Percentiles rank a stretch among this genome's conserved stretches.
phyloP scores from a whole-genome alignment of 1,140 invertebrate species.

The Formica exsecta region DNA sequence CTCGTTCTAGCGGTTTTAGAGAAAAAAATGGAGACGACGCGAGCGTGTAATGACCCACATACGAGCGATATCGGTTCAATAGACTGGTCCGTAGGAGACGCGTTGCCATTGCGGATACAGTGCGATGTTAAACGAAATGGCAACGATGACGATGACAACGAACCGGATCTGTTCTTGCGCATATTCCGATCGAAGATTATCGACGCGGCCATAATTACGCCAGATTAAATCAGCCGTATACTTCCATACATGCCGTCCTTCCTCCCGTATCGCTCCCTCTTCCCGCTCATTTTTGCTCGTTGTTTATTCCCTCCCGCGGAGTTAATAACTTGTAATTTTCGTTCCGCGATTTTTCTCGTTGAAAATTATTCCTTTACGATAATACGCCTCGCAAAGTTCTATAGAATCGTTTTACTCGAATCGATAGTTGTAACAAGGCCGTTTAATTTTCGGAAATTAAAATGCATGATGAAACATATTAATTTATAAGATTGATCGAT shows the following conservation, averaged over 20 bases:
- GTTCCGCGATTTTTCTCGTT: slow-evolving; percentile 1
- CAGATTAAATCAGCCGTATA: slow-evolving; percentile 40
- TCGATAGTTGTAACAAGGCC: not conserved
- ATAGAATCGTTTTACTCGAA: not conserved
- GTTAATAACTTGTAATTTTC: not conserved
- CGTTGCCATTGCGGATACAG: not conserved
- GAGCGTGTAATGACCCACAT: slow-evolving; percentile 9
- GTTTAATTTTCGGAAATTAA: not conserved
- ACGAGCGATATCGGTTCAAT: slow-evolving; percentile 3
- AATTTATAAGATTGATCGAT: not conserved
- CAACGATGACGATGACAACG: not conserved
- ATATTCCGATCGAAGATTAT: slow-evolving; percentile 57
- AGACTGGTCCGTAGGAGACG: not conserved
- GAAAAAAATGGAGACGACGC: not conserved
- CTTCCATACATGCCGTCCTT: not conserved
- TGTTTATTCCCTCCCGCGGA: not conserved
- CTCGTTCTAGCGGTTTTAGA: slow-evolving; percentile 1
- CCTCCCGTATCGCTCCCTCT: not conserved
- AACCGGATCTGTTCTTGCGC: not conserved
- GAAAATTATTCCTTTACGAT: slow-evolving; percentile 26
- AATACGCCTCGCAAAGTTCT: not conserved
- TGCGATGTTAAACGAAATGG: slow-evolving; percentile 2
- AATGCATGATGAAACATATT: not conserved
- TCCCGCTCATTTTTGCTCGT: slow-evolving; percentile 9
- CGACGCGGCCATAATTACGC: slow-evolving; percentile 30